Conservation (phyloP, 2,888 invertebrate species). For the Hyalella azteca region DNA sequence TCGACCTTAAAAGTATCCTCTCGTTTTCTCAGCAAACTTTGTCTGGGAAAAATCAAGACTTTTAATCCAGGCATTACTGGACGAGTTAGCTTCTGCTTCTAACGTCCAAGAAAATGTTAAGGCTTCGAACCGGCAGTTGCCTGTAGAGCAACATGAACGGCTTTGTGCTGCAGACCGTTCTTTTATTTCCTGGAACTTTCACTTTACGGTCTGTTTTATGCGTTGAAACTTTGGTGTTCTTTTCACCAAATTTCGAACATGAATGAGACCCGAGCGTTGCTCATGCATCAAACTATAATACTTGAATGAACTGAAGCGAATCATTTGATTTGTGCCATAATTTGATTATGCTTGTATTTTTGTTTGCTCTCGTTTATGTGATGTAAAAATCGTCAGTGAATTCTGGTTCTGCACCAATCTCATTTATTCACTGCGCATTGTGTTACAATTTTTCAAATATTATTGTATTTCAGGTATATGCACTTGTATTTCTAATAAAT, state of each 20-base stretch:
- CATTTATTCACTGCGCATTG: too few species aligned
- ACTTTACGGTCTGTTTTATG: conserved; percentile 34
- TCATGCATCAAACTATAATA: conserved; percentile 2
- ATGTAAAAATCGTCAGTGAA: too few species aligned
- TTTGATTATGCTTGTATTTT: too few species aligned
- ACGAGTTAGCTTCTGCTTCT: conserved; percentile 23
- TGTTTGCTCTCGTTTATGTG: too few species aligned
- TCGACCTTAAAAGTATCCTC: conserved; percentile 8
- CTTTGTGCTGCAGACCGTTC: background rate
- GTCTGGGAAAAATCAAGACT: background rate
- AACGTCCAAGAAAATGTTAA: background rate
- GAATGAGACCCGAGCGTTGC: background rate
- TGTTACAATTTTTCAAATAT: too few species aligned
- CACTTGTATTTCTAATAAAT: too few species aligned
- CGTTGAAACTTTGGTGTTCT: background rate
- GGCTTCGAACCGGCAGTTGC: conserved; percentile 1
- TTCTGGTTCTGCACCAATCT: too few species aligned
- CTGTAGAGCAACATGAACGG: background rate
- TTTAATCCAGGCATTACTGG: conserved; percentile 19
- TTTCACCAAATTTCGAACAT: background rate
- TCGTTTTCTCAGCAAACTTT: conserved; percentile 12
- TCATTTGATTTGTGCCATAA: too few species aligned
- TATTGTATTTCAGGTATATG: too few species aligned
- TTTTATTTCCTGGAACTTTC: conserved; percentile 5
- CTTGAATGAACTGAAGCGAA: background rate